Evolutionary conservation across 2,797 vertebrate species (phyloP).

Genomic region (Spatula versicolor): DNA sequence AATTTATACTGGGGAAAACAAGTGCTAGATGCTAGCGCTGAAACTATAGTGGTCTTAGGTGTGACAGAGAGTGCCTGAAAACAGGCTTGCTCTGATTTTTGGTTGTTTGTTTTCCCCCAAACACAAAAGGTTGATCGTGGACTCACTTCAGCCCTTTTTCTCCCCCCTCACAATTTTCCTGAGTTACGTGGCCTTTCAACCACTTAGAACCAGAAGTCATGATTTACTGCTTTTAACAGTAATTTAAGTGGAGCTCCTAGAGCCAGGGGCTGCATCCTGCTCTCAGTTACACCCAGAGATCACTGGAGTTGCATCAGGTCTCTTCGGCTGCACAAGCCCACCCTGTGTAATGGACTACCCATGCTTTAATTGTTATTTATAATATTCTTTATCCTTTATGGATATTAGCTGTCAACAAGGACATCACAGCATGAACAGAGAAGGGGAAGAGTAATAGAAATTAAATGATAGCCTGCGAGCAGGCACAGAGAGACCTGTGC

Average conservation of each 20-base stretch:
- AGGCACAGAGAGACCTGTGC: neutral
- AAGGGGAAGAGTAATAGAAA: neutral
- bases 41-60: neutral
- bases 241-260: neutral
- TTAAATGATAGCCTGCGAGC: neutral
- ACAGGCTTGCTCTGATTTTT: neutral
- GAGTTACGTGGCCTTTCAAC: neutral
- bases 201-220: neutral
- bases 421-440: neutral
- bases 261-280: neutral
- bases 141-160: neutral
- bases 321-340: neutral
- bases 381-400: neutral
- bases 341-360: neutral
- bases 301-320: neutral
- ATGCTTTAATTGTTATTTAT: constrained; percentile 13
- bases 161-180: neutral
- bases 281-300: neutral
- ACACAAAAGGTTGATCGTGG: neutral
- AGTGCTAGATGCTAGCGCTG: neutral
- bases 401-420: neutral
- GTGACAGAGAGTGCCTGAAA: constrained; percentile 13
- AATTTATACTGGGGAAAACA: constrained; percentile 15
- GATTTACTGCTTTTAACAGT: neutral
- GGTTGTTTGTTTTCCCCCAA: neutral